Base-by-base conservation (phyloP, 1,140 invertebrate genomes). In the Leptoteleia sp. region DNA sequence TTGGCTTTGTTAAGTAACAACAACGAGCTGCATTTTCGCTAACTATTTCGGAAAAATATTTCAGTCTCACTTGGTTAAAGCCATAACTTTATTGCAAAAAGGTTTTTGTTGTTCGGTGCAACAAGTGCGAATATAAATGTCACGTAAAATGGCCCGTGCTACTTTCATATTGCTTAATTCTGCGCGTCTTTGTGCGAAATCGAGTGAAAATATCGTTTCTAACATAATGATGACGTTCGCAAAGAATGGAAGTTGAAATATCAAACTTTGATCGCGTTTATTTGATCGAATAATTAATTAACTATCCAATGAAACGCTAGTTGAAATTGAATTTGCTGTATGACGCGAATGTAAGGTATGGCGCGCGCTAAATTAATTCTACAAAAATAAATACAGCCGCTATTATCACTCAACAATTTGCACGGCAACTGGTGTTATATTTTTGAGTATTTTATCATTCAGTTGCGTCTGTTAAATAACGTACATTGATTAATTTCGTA, bases 251-350 rank as follows among this genome's bases (percentile, higher is more conserved):
- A 61, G 40, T 19, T 45, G 29, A 45, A 45, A 59, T 19, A 59
- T 43, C 29, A 45, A 35, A 59, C 55, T 59, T 59, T 29, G 40
- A 45, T 45, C n/a, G 33, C 12, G 29, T 9, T 4, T 22, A 25
- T 35, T 59, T 59, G 29, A 59, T 45, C 16, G 17, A 59, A 59
- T 45, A 45, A 43, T 59, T 59, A 59, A 59, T 59, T 45, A 42
- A 57, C 13, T 31, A 29, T 35, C 55, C 45, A 19, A 11, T 29
- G 25, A 5, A 35, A 45, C 45, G 35, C 16, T 45, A 59, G 45
- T 59, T 45, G 12, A 29, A 19, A 31, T 43, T 43, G 1, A 43
- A 43, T 31, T 5, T 6, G 25, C 9, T 19, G 25, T 31, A 52
- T 7, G 4, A 13, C 9, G 38, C 6, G 25, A 52, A 16, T 50